These are phyloP conservation scores for Antheraea assamensis DNA, from an alignment of 2,888 invertebrate species.

Conservation along the genomic window DNA sequence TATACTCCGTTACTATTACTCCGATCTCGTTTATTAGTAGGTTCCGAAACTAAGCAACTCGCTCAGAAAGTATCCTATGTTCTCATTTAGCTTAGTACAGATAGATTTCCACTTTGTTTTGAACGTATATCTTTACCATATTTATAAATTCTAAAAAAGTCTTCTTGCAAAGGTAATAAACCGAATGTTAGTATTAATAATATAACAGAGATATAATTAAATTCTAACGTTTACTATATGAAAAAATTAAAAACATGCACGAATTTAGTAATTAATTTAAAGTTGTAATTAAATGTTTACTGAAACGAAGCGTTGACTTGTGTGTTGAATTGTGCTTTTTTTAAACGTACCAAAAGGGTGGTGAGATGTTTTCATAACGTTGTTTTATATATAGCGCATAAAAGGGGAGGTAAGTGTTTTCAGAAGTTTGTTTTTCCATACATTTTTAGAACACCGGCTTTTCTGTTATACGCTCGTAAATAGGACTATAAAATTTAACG, in stretches of 20 bases:
- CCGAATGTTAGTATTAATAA: too few species aligned
- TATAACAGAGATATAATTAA: too few species aligned
- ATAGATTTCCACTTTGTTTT: too few species aligned
- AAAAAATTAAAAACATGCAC: not conserved
- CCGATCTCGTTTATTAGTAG: too few species aligned
- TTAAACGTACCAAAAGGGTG: conserved; percentile 47
- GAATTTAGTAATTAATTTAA: not conserved
- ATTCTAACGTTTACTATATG: not conserved
- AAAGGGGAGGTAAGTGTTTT: conserved; percentile 60
- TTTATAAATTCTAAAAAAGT: too few species aligned
- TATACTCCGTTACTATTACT: too few species aligned
- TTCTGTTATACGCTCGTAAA: conserved; percentile 26
- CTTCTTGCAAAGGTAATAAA: too few species aligned
- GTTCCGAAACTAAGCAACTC: too few species aligned
- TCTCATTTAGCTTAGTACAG: too few species aligned
- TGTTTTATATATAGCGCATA: conserved; percentile 59
- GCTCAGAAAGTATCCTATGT: too few species aligned
- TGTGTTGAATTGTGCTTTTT: conserved; percentile 40
- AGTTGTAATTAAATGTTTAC: not conserved
- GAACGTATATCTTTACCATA: too few species aligned
- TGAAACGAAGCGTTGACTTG: conserved; percentile 31
- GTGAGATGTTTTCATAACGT: conserved; percentile 58
- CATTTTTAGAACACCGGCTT: conserved; percentile 33
- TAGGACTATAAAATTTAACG: conserved; percentile 39
- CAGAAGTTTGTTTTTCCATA: conserved; percentile 44